phyloP scores from a whole-genome alignment of 2,797 vertebrate genomes.

The Chrysolophus pictus region DNA sequence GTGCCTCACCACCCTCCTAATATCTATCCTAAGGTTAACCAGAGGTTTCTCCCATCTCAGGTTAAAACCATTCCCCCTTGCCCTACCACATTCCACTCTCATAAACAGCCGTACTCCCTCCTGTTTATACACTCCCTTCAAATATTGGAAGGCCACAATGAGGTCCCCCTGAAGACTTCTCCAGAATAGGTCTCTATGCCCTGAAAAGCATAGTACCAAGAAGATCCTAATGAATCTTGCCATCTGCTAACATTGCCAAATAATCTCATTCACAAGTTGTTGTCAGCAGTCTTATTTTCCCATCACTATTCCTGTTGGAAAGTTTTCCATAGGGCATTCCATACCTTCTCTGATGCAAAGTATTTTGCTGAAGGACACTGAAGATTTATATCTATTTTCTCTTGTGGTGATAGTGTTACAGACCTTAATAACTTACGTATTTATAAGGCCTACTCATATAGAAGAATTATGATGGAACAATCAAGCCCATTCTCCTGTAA shows the following conservation, averaged over 20 bases:
- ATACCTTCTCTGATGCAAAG: neutral
- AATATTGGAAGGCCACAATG: too few species aligned
- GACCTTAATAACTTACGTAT: neutral
- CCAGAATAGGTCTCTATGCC: neutral
- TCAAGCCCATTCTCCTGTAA: neutral
- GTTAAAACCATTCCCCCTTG: too few species aligned
- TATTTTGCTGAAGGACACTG: neutral
- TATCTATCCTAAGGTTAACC: too few species aligned
- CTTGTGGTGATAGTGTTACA: neutral
- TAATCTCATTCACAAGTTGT: neutral
- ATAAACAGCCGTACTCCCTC: too few species aligned
- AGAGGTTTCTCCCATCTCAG: too few species aligned
- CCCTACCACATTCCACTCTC: too few species aligned
- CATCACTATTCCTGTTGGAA: neutral
- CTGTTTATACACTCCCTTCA: too few species aligned
- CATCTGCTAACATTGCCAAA: rapidly evolving
- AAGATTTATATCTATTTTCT: neutral
- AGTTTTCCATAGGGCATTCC: neutral
- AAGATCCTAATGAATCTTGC: neutral
- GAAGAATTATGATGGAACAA: neutral
- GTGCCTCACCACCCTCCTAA: too few species aligned
- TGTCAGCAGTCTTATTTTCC: neutral
- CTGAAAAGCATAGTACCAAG: neutral
- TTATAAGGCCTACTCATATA: neutral
- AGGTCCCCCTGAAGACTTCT: too few species aligned